A percentile compares a stretch with the other conserved stretches of the same genome.
Conservation (phyloP, 2,113 vertebrate genomes). For the Micronisus gabar region DNA sequence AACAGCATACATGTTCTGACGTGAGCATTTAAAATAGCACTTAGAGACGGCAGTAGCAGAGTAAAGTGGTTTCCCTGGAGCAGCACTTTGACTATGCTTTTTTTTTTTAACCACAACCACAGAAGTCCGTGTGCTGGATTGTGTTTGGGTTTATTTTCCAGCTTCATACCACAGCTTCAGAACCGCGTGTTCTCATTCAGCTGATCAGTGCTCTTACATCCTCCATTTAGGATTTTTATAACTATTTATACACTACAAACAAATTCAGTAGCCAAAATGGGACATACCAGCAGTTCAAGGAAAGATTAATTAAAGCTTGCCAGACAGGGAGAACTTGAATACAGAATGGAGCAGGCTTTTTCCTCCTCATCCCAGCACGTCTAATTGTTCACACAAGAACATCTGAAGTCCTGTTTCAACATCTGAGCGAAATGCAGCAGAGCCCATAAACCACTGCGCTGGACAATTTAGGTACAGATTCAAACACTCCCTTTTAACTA, state of each 20-base stretch:
- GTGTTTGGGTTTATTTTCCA: neutral
- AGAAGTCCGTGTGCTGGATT: neutral
- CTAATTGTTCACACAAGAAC: neutral
- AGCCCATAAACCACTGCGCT: neutral
- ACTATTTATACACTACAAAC: neutral
- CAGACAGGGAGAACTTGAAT: neutral
- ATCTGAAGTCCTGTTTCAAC: neutral
- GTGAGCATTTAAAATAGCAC: neutral
- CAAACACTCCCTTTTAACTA: neutral
- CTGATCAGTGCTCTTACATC: neutral
- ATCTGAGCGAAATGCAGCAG: neutral
- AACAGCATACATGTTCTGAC: neutral
- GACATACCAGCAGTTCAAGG: neutral
- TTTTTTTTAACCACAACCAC: neutral
- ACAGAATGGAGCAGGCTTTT: neutral
- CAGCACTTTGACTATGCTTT: neutral
- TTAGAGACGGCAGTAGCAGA: neutral
- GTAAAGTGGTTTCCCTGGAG: neutral
- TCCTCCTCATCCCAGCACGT: neutral
- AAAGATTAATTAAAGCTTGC: neutral
- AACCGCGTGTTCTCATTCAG: neutral
- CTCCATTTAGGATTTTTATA: neutral
- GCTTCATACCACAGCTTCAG: neutral
- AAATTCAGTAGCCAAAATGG: neutral
- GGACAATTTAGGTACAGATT: neutral